These are phyloP conservation scores for Chloropsis cyanopogon DNA, from an alignment of 2,113 vertebrate genomes.

Conservation along the genomic window DNA sequence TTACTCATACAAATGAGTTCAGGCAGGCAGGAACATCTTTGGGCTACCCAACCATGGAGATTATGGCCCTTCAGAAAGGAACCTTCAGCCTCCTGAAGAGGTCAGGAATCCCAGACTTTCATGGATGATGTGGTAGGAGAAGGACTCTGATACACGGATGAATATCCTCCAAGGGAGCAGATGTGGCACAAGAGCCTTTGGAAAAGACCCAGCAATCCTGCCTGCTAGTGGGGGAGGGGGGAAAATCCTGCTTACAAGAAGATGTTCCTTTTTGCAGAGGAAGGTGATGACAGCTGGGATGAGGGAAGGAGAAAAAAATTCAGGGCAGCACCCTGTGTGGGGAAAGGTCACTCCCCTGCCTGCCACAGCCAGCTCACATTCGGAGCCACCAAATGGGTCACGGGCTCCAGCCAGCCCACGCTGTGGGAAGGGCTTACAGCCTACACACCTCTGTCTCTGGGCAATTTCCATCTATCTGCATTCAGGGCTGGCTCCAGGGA, in stretches of 20 bases:
- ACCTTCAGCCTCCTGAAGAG: neutral
- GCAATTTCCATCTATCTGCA: neutral
- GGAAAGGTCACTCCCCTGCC: neutral
- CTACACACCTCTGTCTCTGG: fast-evolving
- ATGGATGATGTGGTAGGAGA: neutral
- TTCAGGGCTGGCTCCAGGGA: neutral
- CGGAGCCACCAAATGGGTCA: fast-evolving
- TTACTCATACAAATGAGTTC: neutral
- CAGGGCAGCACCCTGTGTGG: neutral
- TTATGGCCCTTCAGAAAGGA: neutral
- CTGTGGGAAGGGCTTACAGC: neutral
- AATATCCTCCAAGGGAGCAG: neutral
- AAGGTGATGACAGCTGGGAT: constrained; percentile 18
- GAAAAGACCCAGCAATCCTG: neutral
- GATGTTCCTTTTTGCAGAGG: constrained; percentile 14
- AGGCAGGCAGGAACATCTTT: neutral
- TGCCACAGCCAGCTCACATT: neutral
- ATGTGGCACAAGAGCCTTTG: neutral
- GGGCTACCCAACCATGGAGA: neutral
- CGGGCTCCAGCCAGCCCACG: neutral
- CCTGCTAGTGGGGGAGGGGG: neutral
- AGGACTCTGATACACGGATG: neutral
- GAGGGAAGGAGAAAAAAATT: constrained; percentile 16
- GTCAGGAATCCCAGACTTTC: neutral
- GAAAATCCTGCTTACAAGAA: neutral